Evolutionary conservation across 2,113 vertebrate species (phyloP), one percentile per base, ranked within the genome.

Genomic region (Oncorhynchus kisutch): DNA sequence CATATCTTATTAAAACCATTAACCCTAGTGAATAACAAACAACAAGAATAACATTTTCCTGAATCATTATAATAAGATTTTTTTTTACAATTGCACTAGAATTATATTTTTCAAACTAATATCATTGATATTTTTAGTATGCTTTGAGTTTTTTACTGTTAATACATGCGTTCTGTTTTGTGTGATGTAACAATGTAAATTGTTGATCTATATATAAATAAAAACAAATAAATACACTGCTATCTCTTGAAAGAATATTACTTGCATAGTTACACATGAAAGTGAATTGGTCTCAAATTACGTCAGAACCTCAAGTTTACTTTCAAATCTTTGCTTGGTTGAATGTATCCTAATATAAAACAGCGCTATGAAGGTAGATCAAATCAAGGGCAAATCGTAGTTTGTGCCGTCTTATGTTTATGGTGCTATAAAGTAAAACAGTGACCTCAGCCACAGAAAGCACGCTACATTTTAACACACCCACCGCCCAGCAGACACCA

Each of bases 401-500:
- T 7, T 34, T 68, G 7, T 68, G 31, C 67, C 5, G n/a, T 54
- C 14, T 54, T 54, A 78, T 45, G 39, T 45, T 45, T 12, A 11
- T 45, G 39, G 39, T 45, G 9, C 39, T 45, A 45, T 12, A 45
- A 45, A 45, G 76, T 80, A 73, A 70, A 72, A 76, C 5, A 0
- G 74, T 89, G 87, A 86, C 84, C 78, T 85, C 62, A 77, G 59
- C 69, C 51, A n/a, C 69, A 27, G 59, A 68, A 73, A 75, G 75
- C 27, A 81, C 67, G 60, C 59, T 20, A 54, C 70, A 68, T 12
- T 45, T 45, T 31, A 74, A 78, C 87, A 88, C 88, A 80, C 84
- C 81, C 91, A 83, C 85, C 81, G 83, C 87, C 86, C 84, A 76
- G 27, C 39, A 45, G 9, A 45, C 39, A 45, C 70, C 72, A 48